Evolutionary conservation across 2,797 vertebrate genomes (phyloP).

Genomic region (Eleutherodactylus coqui): DNA sequence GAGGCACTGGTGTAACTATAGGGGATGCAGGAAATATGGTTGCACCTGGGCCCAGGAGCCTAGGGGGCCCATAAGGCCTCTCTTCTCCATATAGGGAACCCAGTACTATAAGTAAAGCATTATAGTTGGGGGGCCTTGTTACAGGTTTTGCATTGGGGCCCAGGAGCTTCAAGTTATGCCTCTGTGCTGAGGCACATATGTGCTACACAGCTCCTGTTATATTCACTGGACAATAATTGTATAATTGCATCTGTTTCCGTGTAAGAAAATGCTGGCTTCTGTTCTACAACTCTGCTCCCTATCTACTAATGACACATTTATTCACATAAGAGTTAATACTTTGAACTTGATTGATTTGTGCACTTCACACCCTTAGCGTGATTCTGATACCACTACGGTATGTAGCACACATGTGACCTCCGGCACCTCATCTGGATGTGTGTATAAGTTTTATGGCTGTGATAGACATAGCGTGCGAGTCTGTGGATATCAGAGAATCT

Average conservation of each 20-base stretch:
- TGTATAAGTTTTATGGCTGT: slow-evolving; percentile 21
- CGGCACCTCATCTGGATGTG: slow-evolving; percentile 31
- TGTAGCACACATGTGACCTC: slow-evolving; percentile 45
- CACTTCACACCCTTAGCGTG: slow-evolving; percentile 39
- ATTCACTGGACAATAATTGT: neutral
- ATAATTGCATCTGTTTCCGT: neutral
- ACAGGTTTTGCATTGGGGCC: no score
- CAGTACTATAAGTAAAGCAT: no score
- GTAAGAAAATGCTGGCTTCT: neutral
- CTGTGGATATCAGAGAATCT: slow-evolving; percentile 58
- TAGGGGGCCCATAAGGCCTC: no score
- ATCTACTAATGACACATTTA: neutral
- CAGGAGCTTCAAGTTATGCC: no score
- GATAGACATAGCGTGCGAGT: slow-evolving; percentile 59
- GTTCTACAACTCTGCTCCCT: neutral
- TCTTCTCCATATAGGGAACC: no score
- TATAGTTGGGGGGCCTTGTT: no score
- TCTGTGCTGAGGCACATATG: neutral
- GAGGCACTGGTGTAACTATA: no score
- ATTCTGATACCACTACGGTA: slow-evolving; percentile 9
- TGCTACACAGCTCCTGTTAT: neutral
- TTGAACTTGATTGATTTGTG: slow-evolving; percentile 15
- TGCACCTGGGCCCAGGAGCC: no score
- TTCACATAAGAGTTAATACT: slow-evolving; percentile 38
- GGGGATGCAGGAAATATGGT: no score